Conservation (phyloP, 1,140 invertebrate species). For the Notospermus geniculatus region DNA sequence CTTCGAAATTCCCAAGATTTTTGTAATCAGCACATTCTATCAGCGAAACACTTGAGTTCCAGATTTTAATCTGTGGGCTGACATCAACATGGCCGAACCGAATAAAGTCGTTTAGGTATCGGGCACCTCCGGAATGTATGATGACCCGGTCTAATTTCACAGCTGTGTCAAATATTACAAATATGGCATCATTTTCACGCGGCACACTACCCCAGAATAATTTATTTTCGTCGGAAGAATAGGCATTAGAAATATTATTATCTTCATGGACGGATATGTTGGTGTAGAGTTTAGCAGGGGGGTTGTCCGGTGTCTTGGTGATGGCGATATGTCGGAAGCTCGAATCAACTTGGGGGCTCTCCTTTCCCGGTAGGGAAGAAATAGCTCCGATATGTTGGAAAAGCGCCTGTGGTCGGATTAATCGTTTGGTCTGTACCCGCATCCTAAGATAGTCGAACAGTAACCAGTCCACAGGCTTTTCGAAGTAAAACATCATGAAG, state of each 20-base stretch:
- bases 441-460: constrained; percentile 34
- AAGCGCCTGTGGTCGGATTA: constrained; percentile 30
- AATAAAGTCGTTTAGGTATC: too few species aligned
- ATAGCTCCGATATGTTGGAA: constrained; percentile 52
- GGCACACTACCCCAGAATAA: background rate
- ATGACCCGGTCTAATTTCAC: too few species aligned
- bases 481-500: constrained; percentile 43
- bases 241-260: background rate
- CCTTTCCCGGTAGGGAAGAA: constrained; percentile 35
- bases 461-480: constrained; percentile 49
- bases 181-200: too few species aligned
- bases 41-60: too few species aligned
- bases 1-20: too few species aligned
- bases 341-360: background rate
- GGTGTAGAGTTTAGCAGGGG: background rate
- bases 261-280: background rate
- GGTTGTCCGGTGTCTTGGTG: background rate
- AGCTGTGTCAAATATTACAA: too few species aligned
- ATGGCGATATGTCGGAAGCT: background rate
- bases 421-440: constrained; percentile 25
- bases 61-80: too few species aligned
- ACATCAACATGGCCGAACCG: too few species aligned
- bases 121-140: too few species aligned
- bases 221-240: background rate
- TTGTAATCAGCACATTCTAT: too few species aligned